Evolutionary conservation across 2,888 invertebrate species (phyloP), one percentile per base, ranked within the genome.

Genomic region (Teleiodes luculella): DNA sequence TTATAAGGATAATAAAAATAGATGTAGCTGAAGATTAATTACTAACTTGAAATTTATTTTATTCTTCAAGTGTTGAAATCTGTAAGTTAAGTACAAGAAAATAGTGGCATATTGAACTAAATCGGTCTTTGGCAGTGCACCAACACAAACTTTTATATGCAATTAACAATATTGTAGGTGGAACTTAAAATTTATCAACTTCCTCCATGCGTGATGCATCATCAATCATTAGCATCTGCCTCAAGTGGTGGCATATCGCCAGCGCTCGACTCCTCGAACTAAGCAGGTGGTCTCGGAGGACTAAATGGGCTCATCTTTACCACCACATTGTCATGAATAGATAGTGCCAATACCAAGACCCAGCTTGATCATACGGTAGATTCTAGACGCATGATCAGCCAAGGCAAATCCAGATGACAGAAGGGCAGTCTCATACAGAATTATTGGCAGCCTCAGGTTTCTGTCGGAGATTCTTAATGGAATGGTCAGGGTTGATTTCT

Each of bases 201-300:
- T 99, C 99, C 86, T 99, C 99, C 99, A 99, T 99, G 68, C 98
- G 93, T 0, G 97, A 97, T 56, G 97, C 97, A 84, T 99, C 98
- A 82, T 98, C 98, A n/a, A n/a, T n/a, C n/a, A n/a, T n/a, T n/a
- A 28, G 93, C 92, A 66, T 95, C 96, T 51, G 95, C 97, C 72
- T 96, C 97, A 45, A 97, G 91, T 30, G 95, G 93, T 36, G 97
- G 96, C 63, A 95, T 94, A 63, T 96, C 96, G 30, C 93, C 93
- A 8, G 79, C 90, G 54, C 91, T 92, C 8, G 92, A 84, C 62
- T 93, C 92, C 61, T 94, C 95, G 3, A 92, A n/a, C n/a, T n/a
- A n/a, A n/a, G n/a, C n/a, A n/a, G n/a, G n/a, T n/a, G n/a, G n/a
- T n/a, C n/a, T n/a, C n/a, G n/a, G n/a, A n/a, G n/a, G n/a, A 91